Percentiles rank a stretch among this genome's conserved stretches.
These are phyloP conservation scores for Schizopygopsis malacanthus DNA, from an alignment of 2,797 vertebrate genomes.

Conservation along the genomic window DNA sequence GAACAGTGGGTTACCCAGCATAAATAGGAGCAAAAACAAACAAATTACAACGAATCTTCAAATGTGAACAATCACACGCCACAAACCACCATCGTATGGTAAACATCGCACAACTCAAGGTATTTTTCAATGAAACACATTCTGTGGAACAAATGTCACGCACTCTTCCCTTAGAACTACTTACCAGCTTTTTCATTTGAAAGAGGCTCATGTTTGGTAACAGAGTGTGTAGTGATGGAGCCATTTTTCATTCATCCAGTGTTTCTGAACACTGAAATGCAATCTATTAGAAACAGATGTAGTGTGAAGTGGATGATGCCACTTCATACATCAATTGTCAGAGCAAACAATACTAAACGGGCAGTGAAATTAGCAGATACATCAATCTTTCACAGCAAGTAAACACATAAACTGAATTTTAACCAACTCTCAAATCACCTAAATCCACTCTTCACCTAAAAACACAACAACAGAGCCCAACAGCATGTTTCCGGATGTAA, in stretches of 20 bases:
- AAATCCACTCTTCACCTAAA: slow-evolving; percentile 10
- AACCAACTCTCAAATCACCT: slow-evolving; percentile 6
- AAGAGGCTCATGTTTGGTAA: slow-evolving; percentile 1
- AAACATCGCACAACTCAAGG: slow-evolving; percentile 48
- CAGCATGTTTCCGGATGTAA: slow-evolving; percentile 1
- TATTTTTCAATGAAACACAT: slow-evolving; percentile 23
- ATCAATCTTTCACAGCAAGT: background rate
- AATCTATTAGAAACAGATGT: slow-evolving; percentile 21
- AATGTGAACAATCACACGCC: slow-evolving; percentile 36
- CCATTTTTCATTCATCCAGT: slow-evolving; percentile 7
- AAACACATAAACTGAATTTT: slow-evolving; percentile 37
- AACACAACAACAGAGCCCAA: slow-evolving; percentile 28
- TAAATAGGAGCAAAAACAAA: slow-evolving; percentile 30
- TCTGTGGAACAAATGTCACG: slow-evolving; percentile 11
- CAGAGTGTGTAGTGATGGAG: background rate
- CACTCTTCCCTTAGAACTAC: slow-evolving; percentile 16
- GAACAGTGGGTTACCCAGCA: slow-evolving; percentile 27
- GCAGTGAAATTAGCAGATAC: slow-evolving; percentile 25
- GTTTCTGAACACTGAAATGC: slow-evolving; percentile 25
- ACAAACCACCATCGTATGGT: slow-evolving; percentile 45
- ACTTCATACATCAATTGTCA: slow-evolving; percentile 29
- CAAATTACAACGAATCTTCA: slow-evolving; percentile 39
- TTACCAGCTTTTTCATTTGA: slow-evolving; percentile 3
- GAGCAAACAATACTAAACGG: slow-evolving; percentile 6
- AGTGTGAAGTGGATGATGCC: slow-evolving; percentile 51